Evolutionary conservation across 1,140 invertebrate species (phyloP).

Genomic region (Drosophila nebulosa): DNA sequence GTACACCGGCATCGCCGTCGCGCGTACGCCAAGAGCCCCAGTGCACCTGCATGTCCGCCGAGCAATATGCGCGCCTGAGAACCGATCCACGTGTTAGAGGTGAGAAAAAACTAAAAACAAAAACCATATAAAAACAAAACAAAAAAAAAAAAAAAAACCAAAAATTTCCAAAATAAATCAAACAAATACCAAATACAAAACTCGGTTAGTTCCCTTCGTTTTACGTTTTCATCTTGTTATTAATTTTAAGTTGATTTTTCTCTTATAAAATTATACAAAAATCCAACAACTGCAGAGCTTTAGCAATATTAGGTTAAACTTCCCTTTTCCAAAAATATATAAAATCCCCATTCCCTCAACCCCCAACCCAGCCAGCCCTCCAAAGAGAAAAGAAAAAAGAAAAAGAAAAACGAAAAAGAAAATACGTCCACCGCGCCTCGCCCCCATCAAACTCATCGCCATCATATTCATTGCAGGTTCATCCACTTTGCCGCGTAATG

Average conservation of each 20-base stretch:
- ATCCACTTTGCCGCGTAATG: constrained; percentile 90
- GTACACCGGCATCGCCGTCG: constrained; percentile 96
- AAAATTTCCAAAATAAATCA: constrained; percentile 17
- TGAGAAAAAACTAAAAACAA: constrained; percentile 67
- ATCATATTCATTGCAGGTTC: constrained; percentile 84
- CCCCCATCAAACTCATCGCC: constrained; percentile 77
- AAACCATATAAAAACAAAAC: constrained; percentile 25
- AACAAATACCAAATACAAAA: constrained; percentile 16
- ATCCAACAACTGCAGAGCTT: background rate
- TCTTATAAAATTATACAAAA: background rate
- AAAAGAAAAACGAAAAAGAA: background rate
- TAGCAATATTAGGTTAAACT: background rate
- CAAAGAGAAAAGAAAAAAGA: background rate
- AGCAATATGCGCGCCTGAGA: constrained; percentile 93
- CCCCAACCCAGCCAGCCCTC: background rate
- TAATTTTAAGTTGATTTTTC: background rate
- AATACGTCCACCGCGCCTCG: constrained; percentile 62
- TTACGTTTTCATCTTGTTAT: background rate
- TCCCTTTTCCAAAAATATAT: background rate
- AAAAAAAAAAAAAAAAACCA: constrained; percentile 23
- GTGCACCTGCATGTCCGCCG: constrained; percentile 97
- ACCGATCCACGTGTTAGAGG: constrained; percentile 91
- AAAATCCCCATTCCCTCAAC: background rate
- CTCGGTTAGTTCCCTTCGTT: constrained; percentile 5
- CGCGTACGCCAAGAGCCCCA: constrained; percentile 91